Evolutionary conservation across 2,113 vertebrate species (phyloP).

Genomic region (Parus major): DNA sequence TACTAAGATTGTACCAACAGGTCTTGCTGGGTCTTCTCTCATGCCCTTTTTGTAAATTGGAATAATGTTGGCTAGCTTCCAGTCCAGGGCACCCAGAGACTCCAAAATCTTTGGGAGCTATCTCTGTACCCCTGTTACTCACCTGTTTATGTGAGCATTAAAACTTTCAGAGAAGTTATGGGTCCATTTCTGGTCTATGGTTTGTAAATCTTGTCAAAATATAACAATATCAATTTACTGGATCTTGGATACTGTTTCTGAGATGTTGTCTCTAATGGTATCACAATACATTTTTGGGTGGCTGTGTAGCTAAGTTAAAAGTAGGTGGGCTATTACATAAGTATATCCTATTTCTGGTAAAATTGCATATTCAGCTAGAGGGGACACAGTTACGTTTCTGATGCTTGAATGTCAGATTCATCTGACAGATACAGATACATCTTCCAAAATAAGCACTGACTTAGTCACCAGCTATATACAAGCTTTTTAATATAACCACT

Average conservation of each 20-base stretch:
- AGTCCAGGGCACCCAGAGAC: background rate
- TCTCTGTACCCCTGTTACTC: background rate
- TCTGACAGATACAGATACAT: background rate
- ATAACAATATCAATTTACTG: background rate
- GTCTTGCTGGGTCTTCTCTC: background rate
- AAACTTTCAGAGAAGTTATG: background rate
- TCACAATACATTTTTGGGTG: background rate
- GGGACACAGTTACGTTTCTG: background rate
- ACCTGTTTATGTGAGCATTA: background rate
- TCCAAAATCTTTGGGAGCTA: background rate
- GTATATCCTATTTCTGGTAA: background rate
- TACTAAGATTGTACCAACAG: background rate
- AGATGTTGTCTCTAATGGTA: background rate
- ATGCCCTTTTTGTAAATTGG: background rate
- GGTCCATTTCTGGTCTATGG: background rate
- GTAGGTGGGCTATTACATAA: background rate
- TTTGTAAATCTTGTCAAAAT: background rate
- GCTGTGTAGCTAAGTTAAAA: background rate
- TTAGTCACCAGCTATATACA: background rate
- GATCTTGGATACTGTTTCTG: background rate
- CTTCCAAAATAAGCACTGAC: background rate
- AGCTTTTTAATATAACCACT: background rate
- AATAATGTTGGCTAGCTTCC: background rate
- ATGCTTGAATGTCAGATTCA: background rate
- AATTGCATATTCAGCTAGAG: fast-evolving